phyloP scores from a whole-genome alignment of 2,888 invertebrate genomes.

The Neoitamus cyanurus region DNA sequence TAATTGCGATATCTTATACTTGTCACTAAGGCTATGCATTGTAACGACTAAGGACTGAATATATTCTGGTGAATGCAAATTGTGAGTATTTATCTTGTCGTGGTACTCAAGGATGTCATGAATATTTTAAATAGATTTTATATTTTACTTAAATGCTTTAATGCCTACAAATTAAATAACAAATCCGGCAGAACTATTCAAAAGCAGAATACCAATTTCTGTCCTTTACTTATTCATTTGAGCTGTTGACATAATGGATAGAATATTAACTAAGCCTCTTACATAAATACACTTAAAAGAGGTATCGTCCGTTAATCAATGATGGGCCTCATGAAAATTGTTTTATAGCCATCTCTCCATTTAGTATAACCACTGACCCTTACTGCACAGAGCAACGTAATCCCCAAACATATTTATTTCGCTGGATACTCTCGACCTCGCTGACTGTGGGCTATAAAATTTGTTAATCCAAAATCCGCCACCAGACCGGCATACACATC shows the following conservation, averaged over 20 bases:
- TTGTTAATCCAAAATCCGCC: neutral
- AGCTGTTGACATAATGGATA: neutral
- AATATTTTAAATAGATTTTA: no score
- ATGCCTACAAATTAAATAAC: neutral
- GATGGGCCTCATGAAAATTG: neutral
- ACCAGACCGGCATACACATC: neutral
- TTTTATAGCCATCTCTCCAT: neutral
- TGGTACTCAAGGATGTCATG: no score
- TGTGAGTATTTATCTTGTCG: no score
- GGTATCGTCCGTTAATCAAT: neutral
- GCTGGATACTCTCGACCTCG: neutral
- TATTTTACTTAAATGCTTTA: no score
- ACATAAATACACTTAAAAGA: neutral
- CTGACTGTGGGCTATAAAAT: neutral
- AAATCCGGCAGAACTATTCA: neutral
- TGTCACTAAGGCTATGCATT: no score
- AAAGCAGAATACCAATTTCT: neutral
- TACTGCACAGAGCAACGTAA: neutral
- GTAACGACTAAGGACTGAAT: no score
- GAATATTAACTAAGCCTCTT: neutral
- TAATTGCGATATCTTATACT: no score
- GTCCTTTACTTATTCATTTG: neutral
- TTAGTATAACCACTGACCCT: neutral
- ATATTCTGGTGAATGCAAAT: no score
- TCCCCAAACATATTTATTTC: neutral